phyloP scores from a whole-genome alignment of 2,888 invertebrate genomes.

The Toxonevra muliebris region DNA sequence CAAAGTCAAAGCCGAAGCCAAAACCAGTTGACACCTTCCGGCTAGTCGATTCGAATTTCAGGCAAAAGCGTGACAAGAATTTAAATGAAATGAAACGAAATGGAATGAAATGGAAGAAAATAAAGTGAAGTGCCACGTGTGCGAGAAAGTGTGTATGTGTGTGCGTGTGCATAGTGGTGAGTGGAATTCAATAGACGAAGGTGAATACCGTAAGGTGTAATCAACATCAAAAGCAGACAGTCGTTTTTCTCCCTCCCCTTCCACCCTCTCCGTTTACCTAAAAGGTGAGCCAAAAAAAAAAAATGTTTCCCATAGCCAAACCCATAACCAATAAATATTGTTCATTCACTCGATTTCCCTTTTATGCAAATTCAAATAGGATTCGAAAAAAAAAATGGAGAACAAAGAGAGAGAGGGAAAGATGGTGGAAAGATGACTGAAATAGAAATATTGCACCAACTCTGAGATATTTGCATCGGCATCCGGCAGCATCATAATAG shows the following conservation, averaged over 20 bases:
- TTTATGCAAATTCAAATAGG: slow-evolving; percentile 43
- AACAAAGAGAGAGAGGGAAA: background rate
- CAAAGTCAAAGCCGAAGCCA: too few species aligned
- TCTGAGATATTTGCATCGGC: slow-evolving; percentile 19
- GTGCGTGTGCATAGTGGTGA: slow-evolving; percentile 17
- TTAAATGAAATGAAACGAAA: slow-evolving; percentile 40
- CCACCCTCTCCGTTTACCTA: too few species aligned
- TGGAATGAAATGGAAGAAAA: slow-evolving; percentile 42
- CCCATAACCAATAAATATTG: slow-evolving; percentile 57
- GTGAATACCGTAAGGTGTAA: slow-evolving; percentile 36
- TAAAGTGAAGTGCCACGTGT: too few species aligned
- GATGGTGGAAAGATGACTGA: background rate
- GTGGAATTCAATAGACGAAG: slow-evolving; percentile 34
- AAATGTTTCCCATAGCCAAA: slow-evolving; percentile 24
- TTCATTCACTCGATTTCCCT: slow-evolving; percentile 57
- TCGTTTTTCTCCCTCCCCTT: background rate
- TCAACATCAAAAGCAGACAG: slow-evolving; percentile 32
- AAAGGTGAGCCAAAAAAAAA: background rate
- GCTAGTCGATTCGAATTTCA: background rate
- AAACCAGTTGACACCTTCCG: too few species aligned
- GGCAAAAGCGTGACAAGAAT: background rate
- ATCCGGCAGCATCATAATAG: slow-evolving; percentile 5
- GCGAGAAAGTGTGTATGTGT: too few species aligned
- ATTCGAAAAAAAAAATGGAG: background rate
- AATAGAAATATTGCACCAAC: slow-evolving; percentile 8